Conservation (phyloP, 1,140 invertebrate species). For the Drosophila subpulchrella region DNA sequence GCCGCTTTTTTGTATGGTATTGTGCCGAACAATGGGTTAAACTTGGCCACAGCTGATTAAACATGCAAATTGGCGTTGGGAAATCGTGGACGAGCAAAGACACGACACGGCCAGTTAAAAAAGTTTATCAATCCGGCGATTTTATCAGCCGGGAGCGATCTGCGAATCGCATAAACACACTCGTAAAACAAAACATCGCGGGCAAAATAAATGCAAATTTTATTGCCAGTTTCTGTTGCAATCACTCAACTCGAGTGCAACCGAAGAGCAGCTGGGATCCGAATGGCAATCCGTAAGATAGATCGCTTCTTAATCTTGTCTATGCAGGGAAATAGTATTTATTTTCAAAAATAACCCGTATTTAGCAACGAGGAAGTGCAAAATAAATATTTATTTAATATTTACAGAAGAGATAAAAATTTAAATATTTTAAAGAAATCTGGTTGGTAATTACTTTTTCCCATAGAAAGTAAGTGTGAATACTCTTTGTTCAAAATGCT, state of each 20-base stretch:
- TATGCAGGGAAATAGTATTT: background rate
- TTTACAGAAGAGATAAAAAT: background rate
- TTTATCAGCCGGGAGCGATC: slow-evolving; percentile 63
- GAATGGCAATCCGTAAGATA: slow-evolving; percentile 2
- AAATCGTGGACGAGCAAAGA: slow-evolving; percentile 72
- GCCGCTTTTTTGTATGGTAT: slow-evolving; percentile 26
- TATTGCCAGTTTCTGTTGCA: slow-evolving; percentile 53
- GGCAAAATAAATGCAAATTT: slow-evolving; percentile 56
- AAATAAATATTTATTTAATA: background rate
- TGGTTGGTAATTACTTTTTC: background rate
- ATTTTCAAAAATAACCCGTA: background rate
- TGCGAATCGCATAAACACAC: slow-evolving; percentile 44
- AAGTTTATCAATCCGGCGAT: slow-evolving; percentile 72
- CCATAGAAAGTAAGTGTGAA: too few species aligned
- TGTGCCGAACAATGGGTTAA: slow-evolving; percentile 68
- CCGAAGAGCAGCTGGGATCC: background rate
- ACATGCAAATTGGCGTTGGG: slow-evolving; percentile 72
- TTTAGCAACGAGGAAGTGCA: too few species aligned
- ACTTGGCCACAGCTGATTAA: slow-evolving; percentile 74
- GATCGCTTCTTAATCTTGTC: slow-evolving; percentile 3
- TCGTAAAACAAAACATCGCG: slow-evolving; percentile 27
- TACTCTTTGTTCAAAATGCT: background rate
- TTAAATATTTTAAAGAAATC: too few species aligned
- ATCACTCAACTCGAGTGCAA: slow-evolving; percentile 31
- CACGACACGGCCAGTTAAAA: slow-evolving; percentile 68